These are phyloP conservation scores for Eupithecia centaureata DNA, from an alignment of 2,888 invertebrate species.

Conservation along the genomic window DNA sequence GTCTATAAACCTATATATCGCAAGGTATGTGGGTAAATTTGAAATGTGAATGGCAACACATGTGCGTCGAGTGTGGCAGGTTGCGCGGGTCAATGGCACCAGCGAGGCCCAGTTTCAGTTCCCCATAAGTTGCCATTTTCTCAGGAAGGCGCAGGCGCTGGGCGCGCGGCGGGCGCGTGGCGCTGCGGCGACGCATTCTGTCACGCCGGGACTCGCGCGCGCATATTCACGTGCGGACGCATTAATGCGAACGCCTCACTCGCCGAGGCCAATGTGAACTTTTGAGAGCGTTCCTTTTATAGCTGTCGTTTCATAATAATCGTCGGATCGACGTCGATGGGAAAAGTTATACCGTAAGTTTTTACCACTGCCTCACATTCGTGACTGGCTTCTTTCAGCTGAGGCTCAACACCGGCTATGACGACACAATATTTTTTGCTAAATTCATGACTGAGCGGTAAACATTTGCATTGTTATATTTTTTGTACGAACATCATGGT, in stretches of 20 bases:
- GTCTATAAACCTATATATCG: conserved; percentile 66
- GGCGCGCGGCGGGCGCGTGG: conserved; percentile 54
- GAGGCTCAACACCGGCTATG: conserved; percentile 42
- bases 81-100: conserved; percentile 77
- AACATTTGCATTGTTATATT: conserved; percentile 64
- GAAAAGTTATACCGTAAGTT: conserved; percentile 36
- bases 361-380: conserved; percentile 48
- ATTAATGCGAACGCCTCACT: conserved; percentile 74
- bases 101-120: conserved; percentile 78
- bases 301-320: conserved; percentile 55
- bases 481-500: conserved; percentile 64
- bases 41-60: conserved; percentile 73
- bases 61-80: conserved; percentile 69
- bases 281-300: conserved; percentile 65
- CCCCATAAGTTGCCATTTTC: conserved; percentile 82
- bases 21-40: conserved; percentile 68
- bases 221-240: conserved; percentile 74
- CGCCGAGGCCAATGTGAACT: conserved; percentile 60
- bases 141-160: conserved; percentile 66
- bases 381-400: conserved; percentile 34
- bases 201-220: conserved; percentile 75
- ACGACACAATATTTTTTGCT: conserved; percentile 45
- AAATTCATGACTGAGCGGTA: conserved; percentile 52
- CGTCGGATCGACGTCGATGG: conserved; percentile 54
- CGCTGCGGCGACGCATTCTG: conserved; percentile 68